A percentile compares a stretch with the other conserved stretches of the same genome.
Conservation (phyloP, 2,113 vertebrate species). For the Xiphophorus hellerii region DNA sequence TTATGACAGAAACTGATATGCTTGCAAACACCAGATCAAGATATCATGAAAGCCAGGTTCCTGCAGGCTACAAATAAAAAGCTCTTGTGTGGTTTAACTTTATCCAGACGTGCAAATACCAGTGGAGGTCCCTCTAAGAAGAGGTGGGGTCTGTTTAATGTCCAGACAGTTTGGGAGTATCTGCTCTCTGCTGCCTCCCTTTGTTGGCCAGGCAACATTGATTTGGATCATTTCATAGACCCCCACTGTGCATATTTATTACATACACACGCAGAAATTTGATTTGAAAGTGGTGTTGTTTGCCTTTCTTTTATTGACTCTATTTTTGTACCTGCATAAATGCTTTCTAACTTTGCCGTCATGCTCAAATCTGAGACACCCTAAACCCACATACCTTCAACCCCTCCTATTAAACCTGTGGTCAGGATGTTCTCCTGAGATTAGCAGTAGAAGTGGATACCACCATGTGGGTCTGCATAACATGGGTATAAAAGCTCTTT, state of each 20-base stretch:
- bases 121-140: slow-evolving; percentile 62
- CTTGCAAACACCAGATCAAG: slow-evolving; percentile 72
- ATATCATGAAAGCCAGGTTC: slow-evolving; percentile 64
- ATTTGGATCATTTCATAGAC: slow-evolving; percentile 32
- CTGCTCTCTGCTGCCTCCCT: slow-evolving; percentile 69
- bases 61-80: slow-evolving; percentile 69
- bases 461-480: slow-evolving; percentile 28
- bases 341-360: slow-evolving; percentile 7
- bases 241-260: slow-evolving; percentile 3
- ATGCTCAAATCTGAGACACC: slow-evolving; percentile 33
- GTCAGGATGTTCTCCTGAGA: slow-evolving; percentile 29
- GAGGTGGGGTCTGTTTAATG: slow-evolving; percentile 64
- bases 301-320: slow-evolving; percentile 1
- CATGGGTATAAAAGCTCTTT: slow-evolving; percentile 24
- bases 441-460: slow-evolving; percentile 31
- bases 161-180: slow-evolving; percentile 37
- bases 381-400: slow-evolving; percentile 22
- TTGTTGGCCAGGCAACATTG: slow-evolving; percentile 53
- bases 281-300: slow-evolving; percentile 1
- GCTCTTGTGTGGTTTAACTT: slow-evolving; percentile 75
- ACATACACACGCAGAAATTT: neutral
- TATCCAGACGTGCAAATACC: slow-evolving; percentile 70
- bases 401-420: slow-evolving; percentile 19
- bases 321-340: slow-evolving; percentile 3
- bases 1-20: slow-evolving; percentile 66